Conservation (phyloP, 2,888 invertebrate genomes). For the Tetragnatha montana region DNA sequence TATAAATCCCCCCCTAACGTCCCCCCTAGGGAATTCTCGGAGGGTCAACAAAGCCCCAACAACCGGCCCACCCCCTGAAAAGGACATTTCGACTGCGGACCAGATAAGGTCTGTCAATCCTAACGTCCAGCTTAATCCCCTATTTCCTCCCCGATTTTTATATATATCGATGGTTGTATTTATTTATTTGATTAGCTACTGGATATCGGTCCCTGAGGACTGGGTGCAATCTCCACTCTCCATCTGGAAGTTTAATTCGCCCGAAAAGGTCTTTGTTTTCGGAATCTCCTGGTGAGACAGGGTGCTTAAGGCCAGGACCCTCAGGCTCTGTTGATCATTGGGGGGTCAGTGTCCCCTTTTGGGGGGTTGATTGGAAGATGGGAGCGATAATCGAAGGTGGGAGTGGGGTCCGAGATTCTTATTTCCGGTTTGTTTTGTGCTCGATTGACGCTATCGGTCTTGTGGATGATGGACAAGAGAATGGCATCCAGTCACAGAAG, state of each 20-base stretch:
- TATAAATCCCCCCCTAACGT: background rate
- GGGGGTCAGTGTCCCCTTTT: slow-evolving; percentile 11
- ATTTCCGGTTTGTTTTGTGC: slow-evolving; percentile 6
- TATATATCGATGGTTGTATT: slow-evolving; percentile 45
- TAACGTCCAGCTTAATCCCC: slow-evolving; percentile 52
- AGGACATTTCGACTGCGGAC: slow-evolving; percentile 30
- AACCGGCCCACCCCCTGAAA: background rate
- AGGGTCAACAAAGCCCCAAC: slow-evolving; percentile 1
- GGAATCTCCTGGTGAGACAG: slow-evolving; percentile 8
- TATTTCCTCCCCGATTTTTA: slow-evolving; percentile 14
- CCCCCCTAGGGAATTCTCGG: slow-evolving; percentile 29
- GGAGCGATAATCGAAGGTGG: background rate
- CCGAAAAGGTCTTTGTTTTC: slow-evolving; percentile 63
- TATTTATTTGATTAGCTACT: slow-evolving; percentile 69
- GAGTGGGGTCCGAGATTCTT: background rate
- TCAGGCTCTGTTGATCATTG: slow-evolving; percentile 3
- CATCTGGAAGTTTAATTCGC: slow-evolving; percentile 62
- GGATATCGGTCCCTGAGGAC: slow-evolving; percentile 30
- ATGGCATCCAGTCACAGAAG: background rate
- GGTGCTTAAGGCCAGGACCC: background rate
- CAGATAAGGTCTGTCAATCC: slow-evolving; percentile 64
- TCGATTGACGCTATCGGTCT: background rate
- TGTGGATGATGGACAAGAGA: background rate
- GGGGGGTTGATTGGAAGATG: background rate
- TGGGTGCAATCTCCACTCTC: slow-evolving; percentile 34